Percentiles rank a stretch among this genome's conserved stretches.
Conservation (phyloP, 2,888 invertebrate genomes). For the Lymantria monacha region DNA sequence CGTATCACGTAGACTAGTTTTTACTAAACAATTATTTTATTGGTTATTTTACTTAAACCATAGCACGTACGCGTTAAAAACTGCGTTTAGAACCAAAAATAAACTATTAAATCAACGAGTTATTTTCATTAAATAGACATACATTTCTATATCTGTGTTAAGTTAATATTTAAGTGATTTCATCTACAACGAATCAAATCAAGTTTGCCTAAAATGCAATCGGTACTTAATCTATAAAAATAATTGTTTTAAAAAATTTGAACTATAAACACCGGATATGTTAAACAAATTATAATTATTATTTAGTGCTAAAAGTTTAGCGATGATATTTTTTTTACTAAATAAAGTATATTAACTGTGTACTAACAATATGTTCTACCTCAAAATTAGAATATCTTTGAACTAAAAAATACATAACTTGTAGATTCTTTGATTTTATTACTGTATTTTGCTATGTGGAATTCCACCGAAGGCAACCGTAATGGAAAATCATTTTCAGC, state of each 20-base stretch:
- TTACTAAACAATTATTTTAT: constrained; percentile 20
- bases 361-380: neutral
- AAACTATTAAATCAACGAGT: constrained; percentile 7
- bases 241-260: constrained; percentile 38
- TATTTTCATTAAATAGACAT: constrained; percentile 1
- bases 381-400: too few relatives aligned
- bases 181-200: constrained; percentile 6
- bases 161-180: neutral
- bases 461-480: too few relatives aligned
- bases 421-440: too few relatives aligned
- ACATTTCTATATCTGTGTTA: neutral
- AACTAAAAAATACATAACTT: too few relatives aligned
- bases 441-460: too few relatives aligned
- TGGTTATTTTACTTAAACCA: constrained; percentile 18
- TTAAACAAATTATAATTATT: constrained; percentile 15
- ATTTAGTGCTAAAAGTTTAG: neutral
- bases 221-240: constrained; percentile 35
- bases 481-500: too few relatives aligned
- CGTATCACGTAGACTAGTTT: constrained; percentile 30
- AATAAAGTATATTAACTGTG: neutral
- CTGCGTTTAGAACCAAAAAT: constrained; percentile 8
- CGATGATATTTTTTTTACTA: neutral
- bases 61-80: constrained; percentile 17
- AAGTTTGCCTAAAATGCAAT: constrained; percentile 33
- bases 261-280: constrained; percentile 42